Percentiles rank a stretch among this genome's conserved stretches.
phyloP scores from a whole-genome alignment of 2,888 invertebrate species.

The Chaetoderma sp. region DNA sequence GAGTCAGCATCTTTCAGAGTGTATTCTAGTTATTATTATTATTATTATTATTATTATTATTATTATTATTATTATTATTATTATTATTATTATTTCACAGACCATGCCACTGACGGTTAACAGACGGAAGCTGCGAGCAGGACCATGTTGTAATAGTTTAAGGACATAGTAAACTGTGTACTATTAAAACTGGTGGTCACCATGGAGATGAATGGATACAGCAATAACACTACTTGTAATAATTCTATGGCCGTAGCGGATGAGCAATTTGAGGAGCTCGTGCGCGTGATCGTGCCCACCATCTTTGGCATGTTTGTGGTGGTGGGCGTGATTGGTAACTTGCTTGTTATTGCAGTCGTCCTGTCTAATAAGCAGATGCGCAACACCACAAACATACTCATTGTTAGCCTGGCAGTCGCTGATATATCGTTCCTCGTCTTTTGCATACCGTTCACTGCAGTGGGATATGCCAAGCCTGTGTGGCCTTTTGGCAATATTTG shows the following conservation, averaged over 20 bases:
- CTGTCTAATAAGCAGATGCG: conserved; percentile 91
- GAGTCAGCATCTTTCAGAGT: too few relatives aligned
- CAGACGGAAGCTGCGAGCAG: too few relatives aligned
- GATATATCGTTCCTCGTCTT: conserved; percentile 92
- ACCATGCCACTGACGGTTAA: too few relatives aligned
- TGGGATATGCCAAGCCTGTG: conserved; percentile 85
- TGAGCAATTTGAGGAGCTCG: conserved; percentile 41
- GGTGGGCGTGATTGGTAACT: conserved; percentile 90
- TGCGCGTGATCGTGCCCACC: conserved; percentile 69
- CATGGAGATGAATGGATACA: too few relatives aligned
- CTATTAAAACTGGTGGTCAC: too few relatives aligned
- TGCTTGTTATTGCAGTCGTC: conserved; percentile 88
- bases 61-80: too few relatives aligned
- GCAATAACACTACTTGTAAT: too few relatives aligned
- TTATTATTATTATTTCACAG: too few relatives aligned
- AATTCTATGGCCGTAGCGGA: neutral
- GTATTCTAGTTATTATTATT: too few relatives aligned
- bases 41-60: too few relatives aligned
- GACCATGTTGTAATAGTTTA: too few relatives aligned
- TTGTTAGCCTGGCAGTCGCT: conserved; percentile 89
- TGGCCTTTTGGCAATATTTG: conserved; percentile 93
- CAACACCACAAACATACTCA: conserved; percentile 91
- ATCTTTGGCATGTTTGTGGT: conserved; percentile 88
- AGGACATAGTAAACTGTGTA: too few relatives aligned
- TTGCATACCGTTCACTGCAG: conserved; percentile 94